A percentile compares a stretch with the other conserved stretches of the same genome.
Conservation (phyloP, 2,797 vertebrate species). For the Eulemur rubriventer region DNA sequence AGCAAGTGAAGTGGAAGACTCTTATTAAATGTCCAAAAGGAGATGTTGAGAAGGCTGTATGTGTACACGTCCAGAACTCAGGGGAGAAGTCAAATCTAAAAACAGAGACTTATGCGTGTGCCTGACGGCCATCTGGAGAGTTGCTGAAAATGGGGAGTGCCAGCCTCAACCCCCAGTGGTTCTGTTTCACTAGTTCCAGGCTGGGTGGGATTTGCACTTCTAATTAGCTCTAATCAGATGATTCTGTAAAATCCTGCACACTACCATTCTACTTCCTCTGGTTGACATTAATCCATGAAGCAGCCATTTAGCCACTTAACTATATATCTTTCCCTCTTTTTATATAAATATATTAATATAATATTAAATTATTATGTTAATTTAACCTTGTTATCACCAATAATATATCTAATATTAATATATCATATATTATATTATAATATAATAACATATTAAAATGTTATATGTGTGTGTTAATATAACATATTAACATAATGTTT, state of each 20-base stretch:
- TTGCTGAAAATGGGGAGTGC: background rate
- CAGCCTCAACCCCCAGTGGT: background rate
- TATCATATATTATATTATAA: background rate
- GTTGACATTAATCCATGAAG: background rate
- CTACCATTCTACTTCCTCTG: background rate
- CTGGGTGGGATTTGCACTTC: background rate
- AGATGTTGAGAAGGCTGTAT: background rate
- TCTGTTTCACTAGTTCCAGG: background rate
- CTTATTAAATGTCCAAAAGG: background rate
- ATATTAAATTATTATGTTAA: background rate
- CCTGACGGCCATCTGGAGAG: background rate
- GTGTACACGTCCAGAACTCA: background rate
- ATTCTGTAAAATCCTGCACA: background rate
- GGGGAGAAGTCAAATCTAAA: background rate
- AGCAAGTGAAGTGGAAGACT: background rate
- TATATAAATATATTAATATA: background rate
- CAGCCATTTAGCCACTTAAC: background rate
- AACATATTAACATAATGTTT: background rate
- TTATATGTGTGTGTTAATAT: background rate
- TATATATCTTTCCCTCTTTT: background rate
- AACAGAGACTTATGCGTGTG: background rate
- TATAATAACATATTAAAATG: background rate
- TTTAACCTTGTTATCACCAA: background rate
- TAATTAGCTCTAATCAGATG: constrained; percentile 28
- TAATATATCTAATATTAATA: background rate